These are phyloP conservation scores for Melanotaenia maccullochi DNA, from an alignment of 2,797 vertebrate genomes.

Conservation along the genomic window DNA sequence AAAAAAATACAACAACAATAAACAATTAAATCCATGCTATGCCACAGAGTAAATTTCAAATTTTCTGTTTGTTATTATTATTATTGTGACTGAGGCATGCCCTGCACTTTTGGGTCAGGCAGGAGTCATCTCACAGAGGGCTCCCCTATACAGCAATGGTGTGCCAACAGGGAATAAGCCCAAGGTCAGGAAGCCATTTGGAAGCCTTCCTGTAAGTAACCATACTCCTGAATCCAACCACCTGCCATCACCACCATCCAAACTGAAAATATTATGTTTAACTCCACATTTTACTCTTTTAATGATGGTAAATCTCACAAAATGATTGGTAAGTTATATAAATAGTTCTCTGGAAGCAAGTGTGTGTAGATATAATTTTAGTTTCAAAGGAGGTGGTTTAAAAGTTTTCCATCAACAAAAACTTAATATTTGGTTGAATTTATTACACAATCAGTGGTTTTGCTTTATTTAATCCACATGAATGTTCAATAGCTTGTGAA, in stretches of 20 bases:
- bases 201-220: slow-evolving; percentile 58
- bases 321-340: neutral
- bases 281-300: slow-evolving; percentile 3
- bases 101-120: slow-evolving; percentile 48
- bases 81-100: slow-evolving; percentile 2
- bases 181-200: slow-evolving; percentile 69
- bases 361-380: neutral
- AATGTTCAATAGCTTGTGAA: slow-evolving; percentile 18
- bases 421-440: neutral
- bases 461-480: slow-evolving; percentile 9
- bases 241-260: slow-evolving; percentile 44
- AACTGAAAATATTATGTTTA: neutral
- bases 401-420: neutral
- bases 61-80: neutral
- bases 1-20: neutral
- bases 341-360: neutral
- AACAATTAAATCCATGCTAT: neutral
- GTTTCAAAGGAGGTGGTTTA: no score
- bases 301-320: neutral
- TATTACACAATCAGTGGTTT: neutral
- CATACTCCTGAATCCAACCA: slow-evolving; percentile 44
- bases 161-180: slow-evolving; percentile 60
- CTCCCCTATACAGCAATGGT: slow-evolving; percentile 41
- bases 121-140: slow-evolving; percentile 61
- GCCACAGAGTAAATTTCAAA: neutral